Base-by-base conservation (phyloP, 2,113 vertebrate genomes). In the Phocoena sinus region DNA sequence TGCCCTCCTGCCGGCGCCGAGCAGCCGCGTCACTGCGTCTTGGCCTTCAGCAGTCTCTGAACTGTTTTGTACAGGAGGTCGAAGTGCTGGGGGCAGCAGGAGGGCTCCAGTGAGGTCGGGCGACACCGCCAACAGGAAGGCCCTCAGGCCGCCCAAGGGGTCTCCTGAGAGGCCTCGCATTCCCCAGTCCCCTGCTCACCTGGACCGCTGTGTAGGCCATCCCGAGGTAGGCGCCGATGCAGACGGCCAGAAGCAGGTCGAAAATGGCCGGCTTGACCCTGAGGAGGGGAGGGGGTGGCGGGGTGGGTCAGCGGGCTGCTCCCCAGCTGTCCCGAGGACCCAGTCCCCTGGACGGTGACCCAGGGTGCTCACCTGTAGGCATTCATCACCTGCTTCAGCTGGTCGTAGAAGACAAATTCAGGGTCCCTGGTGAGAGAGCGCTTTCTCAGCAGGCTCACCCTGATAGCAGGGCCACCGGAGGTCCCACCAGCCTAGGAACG, bases 221-320 rank as follows among this genome's bases (percentile, higher is more conserved):
- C 6, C 99, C 99, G 6, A 99, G 99, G 98, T 99, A 99, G 71
- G 99, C 99, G 31, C 99, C 99, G 1, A 99, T 99, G 97, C 99
- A 99, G 77, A 99, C 98, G 0, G 99, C 99, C 97, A 99, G 98
- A 33, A 99, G 99, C 86, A 99, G 98, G 98, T 99, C 99, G n/a
- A 99, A 99, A 97, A 99, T 99, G 2, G 99, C 99, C 1, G 99
- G 99, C 96, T 99, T 99, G 97, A 99, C 99, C 98, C 99, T 99
- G 97, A 2, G 63, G 68, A 44, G 38, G 94, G 44, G 41, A 81
- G 31, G 50, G 84, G 23, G 50, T 0, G 15, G 28, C 3, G 3
- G 5, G 26, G 17, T 33, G 5, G 2, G 33, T 81, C 53, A 81
- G 33, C 10, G 2, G 0, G 14, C 44, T 7, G 2, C 13, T 5